phyloP scores from a whole-genome alignment of 2,888 invertebrate genomes.

The Sicus ferrugineus region DNA sequence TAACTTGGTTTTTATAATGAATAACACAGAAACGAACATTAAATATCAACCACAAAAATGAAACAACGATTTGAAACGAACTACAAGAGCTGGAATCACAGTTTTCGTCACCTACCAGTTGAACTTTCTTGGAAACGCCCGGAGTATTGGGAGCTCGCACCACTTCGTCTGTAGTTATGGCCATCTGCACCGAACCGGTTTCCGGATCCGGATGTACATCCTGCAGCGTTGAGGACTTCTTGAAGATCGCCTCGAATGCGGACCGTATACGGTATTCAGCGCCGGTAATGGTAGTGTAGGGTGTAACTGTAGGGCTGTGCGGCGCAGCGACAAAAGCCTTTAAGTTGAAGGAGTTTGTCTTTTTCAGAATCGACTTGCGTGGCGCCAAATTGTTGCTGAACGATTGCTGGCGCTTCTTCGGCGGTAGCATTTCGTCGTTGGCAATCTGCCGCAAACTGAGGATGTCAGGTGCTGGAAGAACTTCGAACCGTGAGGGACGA shows the following conservation, averaged over 20 bases:
- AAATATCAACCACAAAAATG: neutral
- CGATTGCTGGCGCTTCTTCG: conserved; percentile 61
- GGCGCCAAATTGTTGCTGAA: conserved; percentile 67
- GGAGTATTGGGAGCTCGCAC: conserved; percentile 68
- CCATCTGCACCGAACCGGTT: conserved; percentile 65
- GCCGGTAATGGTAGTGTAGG: conserved; percentile 88
- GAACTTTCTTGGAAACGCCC: conserved; percentile 85
- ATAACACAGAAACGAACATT: neutral
- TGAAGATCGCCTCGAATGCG: conserved; percentile 91
- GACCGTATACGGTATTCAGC: conserved; percentile 85
- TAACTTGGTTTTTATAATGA: neutral
- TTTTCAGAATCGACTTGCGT: conserved; percentile 90
- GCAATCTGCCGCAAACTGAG: conserved; percentile 68
- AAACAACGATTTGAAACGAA: neutral
- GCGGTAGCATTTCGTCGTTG: conserved; percentile 64
- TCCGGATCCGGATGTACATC: conserved; percentile 80
- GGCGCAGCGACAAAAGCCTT: conserved; percentile 70
- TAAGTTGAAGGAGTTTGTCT: conserved; percentile 88
- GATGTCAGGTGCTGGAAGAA: conserved; percentile 81
- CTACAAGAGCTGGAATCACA: neutral
- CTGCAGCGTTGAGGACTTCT: conserved; percentile 84
- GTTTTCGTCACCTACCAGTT: conserved; percentile 73
- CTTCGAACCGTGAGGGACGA: conserved; percentile 80
- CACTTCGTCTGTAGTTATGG: conserved; percentile 58
- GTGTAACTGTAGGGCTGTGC: conserved; percentile 68